These are phyloP conservation scores for Neosilurus hyrtlii DNA, from an alignment of 2,797 vertebrate genomes.

Conservation along the genomic window DNA sequence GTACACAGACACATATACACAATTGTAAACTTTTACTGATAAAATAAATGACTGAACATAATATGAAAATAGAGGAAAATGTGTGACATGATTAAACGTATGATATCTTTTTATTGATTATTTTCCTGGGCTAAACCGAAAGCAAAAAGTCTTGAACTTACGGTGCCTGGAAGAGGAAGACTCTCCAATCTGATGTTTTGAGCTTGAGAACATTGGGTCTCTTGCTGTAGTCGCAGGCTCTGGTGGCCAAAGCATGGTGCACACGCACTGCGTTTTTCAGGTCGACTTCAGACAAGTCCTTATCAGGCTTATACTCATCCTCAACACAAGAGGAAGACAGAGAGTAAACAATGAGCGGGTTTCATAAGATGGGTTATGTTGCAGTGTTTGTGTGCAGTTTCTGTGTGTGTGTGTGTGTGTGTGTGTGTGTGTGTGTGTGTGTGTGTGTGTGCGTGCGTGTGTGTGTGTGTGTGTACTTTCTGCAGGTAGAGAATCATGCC, in stretches of 20 bases:
- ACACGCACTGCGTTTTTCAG: slow-evolving; percentile 92
- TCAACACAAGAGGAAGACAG: slow-evolving; percentile 69
- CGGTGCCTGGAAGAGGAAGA: slow-evolving; percentile 94
- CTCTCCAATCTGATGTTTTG: slow-evolving; percentile 96
- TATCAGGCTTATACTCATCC: slow-evolving; percentile 95
- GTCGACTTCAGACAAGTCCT: slow-evolving; percentile 92
- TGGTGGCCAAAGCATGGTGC: slow-evolving; percentile 91
- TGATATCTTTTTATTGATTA: neutral
- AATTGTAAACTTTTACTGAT: neutral
- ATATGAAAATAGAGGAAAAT: neutral
- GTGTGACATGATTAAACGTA: neutral
- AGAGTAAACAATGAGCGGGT: neutral
- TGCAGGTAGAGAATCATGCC: slow-evolving; percentile 95
- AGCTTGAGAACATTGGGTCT: slow-evolving; percentile 91
- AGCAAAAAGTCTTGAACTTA: slow-evolving; percentile 65
- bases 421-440: slow-evolving; percentile 5
- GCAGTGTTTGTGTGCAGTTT: too few relatives aligned
- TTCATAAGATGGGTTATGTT: slow-evolving; percentile 17
- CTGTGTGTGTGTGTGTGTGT: slow-evolving; percentile 5
- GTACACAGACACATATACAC: slow-evolving; percentile 10
- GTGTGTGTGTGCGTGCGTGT: slow-evolving; percentile 11
- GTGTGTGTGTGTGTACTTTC: slow-evolving; percentile 77
- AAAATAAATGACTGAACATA: too few relatives aligned
- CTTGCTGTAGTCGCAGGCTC: slow-evolving; percentile 94
- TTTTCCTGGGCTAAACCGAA: neutral